A percentile compares a stretch with the other conserved stretches of the same genome.
phyloP scores from a whole-genome alignment of 1,140 invertebrate species.

The Dendroctonus ponderosae region DNA sequence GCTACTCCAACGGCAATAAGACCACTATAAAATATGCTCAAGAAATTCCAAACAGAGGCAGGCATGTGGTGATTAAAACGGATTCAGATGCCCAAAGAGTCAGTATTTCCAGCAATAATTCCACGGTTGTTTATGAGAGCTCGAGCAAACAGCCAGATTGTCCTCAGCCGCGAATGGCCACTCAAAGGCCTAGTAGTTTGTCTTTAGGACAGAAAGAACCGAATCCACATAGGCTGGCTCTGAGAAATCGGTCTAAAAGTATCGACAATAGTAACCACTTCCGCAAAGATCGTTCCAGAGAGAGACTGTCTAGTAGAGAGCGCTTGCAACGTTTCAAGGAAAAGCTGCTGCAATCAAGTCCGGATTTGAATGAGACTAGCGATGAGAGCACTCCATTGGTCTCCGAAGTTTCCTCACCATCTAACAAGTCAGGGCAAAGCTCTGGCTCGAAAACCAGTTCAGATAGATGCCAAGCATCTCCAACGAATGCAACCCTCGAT shows the following conservation, averaged over 20 bases:
- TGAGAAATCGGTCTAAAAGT: slow-evolving; percentile 45
- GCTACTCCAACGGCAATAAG: slow-evolving; percentile 37
- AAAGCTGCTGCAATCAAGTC: slow-evolving; percentile 49
- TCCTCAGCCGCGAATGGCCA: not conserved
- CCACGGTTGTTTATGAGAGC: slow-evolving; percentile 38
- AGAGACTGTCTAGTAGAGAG: slow-evolving; percentile 37
- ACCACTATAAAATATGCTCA: slow-evolving; percentile 37
- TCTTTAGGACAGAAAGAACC: slow-evolving; percentile 36
- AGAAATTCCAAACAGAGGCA: slow-evolving; percentile 32
- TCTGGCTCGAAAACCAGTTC: slow-evolving; percentile 41
- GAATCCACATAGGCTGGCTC: slow-evolving; percentile 23
- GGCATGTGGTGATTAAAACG: slow-evolving; percentile 46
- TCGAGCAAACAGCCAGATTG: not conserved
- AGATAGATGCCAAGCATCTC: slow-evolving; percentile 21
- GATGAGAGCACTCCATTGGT: slow-evolving; percentile 53
- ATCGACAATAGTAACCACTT: slow-evolving; percentile 42
- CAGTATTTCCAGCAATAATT: slow-evolving; percentile 36
- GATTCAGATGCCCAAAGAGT: slow-evolving; percentile 37
- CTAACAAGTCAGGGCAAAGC: slow-evolving; percentile 32
- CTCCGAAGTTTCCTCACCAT: slow-evolving; percentile 48
- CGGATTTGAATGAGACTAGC: slow-evolving; percentile 46
- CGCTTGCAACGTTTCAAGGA: slow-evolving; percentile 50
- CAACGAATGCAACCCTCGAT: slow-evolving; percentile 31
- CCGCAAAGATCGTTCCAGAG: slow-evolving; percentile 28
- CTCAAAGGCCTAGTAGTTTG: slow-evolving; percentile 38